phyloP scores from a whole-genome alignment of 2,113 vertebrate species.

The Scopus umbretta region DNA sequence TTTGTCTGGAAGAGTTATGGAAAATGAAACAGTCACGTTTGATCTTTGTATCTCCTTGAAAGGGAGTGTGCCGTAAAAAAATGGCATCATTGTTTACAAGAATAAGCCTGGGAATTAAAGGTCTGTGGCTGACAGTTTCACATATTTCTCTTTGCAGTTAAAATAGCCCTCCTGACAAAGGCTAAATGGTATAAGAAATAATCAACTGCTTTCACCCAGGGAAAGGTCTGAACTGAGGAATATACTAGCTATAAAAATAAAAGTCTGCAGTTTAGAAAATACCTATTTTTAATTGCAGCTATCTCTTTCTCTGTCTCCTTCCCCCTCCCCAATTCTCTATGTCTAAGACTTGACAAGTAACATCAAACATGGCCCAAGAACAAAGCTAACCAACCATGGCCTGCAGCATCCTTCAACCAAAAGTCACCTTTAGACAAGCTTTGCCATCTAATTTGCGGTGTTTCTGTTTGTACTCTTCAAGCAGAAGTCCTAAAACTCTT shows the following conservation, averaged over 20 bases:
- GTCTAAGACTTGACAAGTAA: background rate
- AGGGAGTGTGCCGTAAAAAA: background rate
- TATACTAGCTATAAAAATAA: background rate
- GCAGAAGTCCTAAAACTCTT: slow-evolving; percentile 1
- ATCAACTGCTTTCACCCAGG: background rate
- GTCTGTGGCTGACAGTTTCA: slow-evolving; percentile 19
- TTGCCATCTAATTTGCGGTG: background rate
- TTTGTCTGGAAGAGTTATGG: slow-evolving; percentile 45
- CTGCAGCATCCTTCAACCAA: slow-evolving; percentile 33
- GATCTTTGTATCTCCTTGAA: slow-evolving; percentile 29
- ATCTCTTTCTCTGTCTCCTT: background rate
- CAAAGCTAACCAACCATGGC: slow-evolving; percentile 12
- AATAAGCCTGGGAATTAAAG: slow-evolving; percentile 48
- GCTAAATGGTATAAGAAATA: slow-evolving; percentile 33
- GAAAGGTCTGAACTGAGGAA: slow-evolving; percentile 6
- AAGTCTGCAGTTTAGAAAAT: slow-evolving; percentile 5
- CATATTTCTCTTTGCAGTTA: slow-evolving; percentile 24
- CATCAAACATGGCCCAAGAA: background rate
- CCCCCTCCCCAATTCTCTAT: background rate
- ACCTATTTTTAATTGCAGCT: slow-evolving; percentile 26
- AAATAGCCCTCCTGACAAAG: slow-evolving; percentile 41
- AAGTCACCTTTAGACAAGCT: slow-evolving; percentile 16
- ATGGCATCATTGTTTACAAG: slow-evolving; percentile 61
- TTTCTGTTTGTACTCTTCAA: background rate
- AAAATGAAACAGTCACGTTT: slow-evolving; percentile 33